Evolutionary conservation across 2,113 vertebrate species (phyloP).

Genomic region (Natator depressus): DNA sequence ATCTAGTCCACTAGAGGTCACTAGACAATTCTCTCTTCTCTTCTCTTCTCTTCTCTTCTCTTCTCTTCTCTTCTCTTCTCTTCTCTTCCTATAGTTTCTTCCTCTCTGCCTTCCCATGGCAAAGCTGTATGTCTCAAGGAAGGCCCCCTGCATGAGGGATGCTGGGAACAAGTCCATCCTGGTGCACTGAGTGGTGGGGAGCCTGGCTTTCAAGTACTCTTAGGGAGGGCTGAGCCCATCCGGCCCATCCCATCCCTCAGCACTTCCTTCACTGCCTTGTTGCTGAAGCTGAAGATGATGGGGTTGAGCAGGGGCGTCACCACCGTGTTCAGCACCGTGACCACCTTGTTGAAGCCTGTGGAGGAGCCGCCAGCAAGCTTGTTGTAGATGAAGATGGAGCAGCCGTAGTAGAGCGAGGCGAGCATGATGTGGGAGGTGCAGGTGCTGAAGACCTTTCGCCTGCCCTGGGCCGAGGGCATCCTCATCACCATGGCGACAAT

Average conservation of each 20-base stretch:
- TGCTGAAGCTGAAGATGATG: slow-evolving; percentile 10
- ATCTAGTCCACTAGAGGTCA: no score
- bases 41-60: no score
- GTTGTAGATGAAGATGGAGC: slow-evolving; percentile 31
- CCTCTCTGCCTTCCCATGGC: no score
- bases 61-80: no score
- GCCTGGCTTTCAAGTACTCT: no score
- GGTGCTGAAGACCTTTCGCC: slow-evolving; percentile 25
- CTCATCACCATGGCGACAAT: slow-evolving; percentile 17
- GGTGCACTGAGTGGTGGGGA: no score
- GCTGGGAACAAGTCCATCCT: no score
- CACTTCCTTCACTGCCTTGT: slow-evolving; percentile 17
- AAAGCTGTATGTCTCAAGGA: no score
- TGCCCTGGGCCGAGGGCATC: slow-evolving; percentile 5
- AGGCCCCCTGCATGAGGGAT: no score
- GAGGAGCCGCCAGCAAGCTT: slow-evolving; percentile 8
- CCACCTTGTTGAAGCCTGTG: neutral
- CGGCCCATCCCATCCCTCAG: neutral
- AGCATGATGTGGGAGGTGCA: slow-evolving; percentile 14
- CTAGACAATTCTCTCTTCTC: no score
- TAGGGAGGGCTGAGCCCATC: no score
- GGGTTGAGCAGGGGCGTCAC: slow-evolving; percentile 14
- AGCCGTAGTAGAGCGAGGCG: slow-evolving; percentile 26
- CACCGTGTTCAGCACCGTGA: slow-evolving; percentile 8
- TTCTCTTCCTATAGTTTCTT: no score